phyloP scores from a whole-genome alignment of 2,797 vertebrate genomes.

The Antrozous pallidus region DNA sequence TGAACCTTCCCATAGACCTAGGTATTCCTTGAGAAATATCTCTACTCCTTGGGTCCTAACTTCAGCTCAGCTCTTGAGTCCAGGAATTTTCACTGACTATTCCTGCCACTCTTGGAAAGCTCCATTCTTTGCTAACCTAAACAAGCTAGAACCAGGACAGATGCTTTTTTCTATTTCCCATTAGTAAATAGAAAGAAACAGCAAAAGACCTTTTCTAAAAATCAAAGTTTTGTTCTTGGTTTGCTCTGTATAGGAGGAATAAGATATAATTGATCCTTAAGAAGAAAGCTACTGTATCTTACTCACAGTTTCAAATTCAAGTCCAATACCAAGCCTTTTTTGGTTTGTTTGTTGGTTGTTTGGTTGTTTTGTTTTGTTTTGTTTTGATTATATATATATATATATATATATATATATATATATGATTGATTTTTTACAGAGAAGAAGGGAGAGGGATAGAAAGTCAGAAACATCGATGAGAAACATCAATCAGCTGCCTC shows the following conservation, averaged over 20 bases:
- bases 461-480: no score
- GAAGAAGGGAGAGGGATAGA: no score
- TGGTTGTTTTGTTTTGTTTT: no score
- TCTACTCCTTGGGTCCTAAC: neutral
- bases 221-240: neutral
- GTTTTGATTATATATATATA: no score
- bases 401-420: no score
- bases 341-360: no score
- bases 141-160: neutral
- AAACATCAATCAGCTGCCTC: no score
- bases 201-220: neutral
- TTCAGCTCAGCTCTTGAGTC: neutral
- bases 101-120: neutral
- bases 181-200: neutral
- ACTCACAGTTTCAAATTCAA: conserved; percentile 12
- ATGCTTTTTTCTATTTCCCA: neutral
- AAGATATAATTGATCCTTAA: neutral
- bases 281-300: neutral
- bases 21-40: neutral
- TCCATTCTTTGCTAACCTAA: neutral
- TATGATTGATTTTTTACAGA: no score
- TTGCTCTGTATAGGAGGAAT: neutral
- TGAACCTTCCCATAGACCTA: neutral
- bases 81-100: neutral
- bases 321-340: neutral